Percentiles rank a stretch among this genome's conserved stretches.
These are phyloP conservation scores for Xanthorhoe designata DNA, from an alignment of 2,888 invertebrate genomes.

Conservation along the genomic window DNA sequence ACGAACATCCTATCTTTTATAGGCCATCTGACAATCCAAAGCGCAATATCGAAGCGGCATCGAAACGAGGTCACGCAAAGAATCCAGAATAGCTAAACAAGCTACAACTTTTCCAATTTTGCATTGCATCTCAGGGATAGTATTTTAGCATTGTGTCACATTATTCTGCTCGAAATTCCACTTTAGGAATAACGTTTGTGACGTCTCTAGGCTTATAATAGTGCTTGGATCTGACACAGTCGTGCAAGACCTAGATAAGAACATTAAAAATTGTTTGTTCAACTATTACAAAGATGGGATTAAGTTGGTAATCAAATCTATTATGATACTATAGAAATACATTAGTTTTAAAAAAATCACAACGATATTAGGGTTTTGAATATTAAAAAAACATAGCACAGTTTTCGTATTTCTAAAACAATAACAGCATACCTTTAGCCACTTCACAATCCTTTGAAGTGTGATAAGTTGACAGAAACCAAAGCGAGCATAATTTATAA, in stretches of 20 bases:
- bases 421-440: no score
- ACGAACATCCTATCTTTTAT: constrained; percentile 13
- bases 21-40: constrained; percentile 31
- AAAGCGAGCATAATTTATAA: no score
- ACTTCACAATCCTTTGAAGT: no score
- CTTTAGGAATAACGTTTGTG: constrained; percentile 40
- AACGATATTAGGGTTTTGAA: no score
- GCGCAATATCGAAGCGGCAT: constrained; percentile 34
- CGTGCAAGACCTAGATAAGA: constrained; percentile 27
- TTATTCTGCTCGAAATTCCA: constrained; percentile 52
- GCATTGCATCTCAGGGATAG: constrained; percentile 56
- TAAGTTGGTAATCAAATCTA: background rate
- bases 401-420: no score
- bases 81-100: constrained; percentile 44
- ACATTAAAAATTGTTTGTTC: constrained; percentile 19
- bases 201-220: constrained; percentile 32
- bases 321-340: no score
- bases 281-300: background rate
- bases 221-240: constrained; percentile 27
- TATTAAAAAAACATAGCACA: no score
- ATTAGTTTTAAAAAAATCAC: no score
- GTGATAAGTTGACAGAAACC: no score
- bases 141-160: constrained; percentile 55
- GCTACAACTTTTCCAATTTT: constrained; percentile 64
- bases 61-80: constrained; percentile 47